Evolutionary conservation across 1,140 invertebrate species (phyloP), one percentile per base, ranked within the genome.

Genomic region (Andricus grossulariae): DNA sequence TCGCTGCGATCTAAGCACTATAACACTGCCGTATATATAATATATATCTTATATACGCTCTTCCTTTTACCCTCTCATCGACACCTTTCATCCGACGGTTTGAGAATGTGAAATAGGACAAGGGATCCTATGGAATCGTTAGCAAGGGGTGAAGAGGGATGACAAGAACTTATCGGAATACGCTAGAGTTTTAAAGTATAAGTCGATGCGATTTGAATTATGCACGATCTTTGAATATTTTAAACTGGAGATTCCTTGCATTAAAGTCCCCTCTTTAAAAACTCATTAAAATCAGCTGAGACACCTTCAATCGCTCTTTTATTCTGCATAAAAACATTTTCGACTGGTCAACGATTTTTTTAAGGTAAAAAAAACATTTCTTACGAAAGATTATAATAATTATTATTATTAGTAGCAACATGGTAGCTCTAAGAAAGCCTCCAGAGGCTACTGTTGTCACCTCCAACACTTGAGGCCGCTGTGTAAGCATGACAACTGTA

Each of bases 31-130:
- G 3, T 32, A 60, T 60, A 21, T 54, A 54, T 18, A n/a, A 1
- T 54, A 54, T 54, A 54, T 54, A 54, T 54, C 16, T 18, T 18
- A 32, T 32, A 32, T 32, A 32, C 25, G 2, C 0, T 45, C 39
- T 45, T 45, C 39, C 10, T 45, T 45, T 45, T 11, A n/a, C 3
- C 11, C 25, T 66, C 15, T 32, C 57, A 66, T 32, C 21, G 32
- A 12, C 57, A 32, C 57, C 57, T 66, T 66, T 32, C 57, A 66
- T 54, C 18, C 52, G 52, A 66, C 57, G 57, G 21, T 66, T 66
- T 66, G 15, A 12, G 57, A 66, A 66, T 66, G 57, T 32, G 57
- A 32, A 66, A 66, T 25, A 66, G 57, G 57, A 66, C 32, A 66
- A 15, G 21, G 57, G 25, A 66, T 66, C 25, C 57, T 32, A 11